Evolutionary conservation across 2,888 invertebrate species (phyloP), one percentile per base, ranked within the genome.

Genomic region (Netelia inedita): DNA sequence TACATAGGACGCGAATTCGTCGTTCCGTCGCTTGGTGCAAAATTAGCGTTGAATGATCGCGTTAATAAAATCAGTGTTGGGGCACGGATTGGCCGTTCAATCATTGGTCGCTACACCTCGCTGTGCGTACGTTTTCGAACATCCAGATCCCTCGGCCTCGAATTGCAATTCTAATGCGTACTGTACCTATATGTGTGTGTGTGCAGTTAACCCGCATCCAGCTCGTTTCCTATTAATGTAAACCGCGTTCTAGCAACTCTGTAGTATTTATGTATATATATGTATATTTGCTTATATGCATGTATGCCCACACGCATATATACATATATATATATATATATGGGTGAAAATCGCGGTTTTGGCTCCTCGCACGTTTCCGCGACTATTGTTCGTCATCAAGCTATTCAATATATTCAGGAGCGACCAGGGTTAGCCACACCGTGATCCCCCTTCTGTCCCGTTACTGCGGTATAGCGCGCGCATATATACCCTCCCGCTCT

Each of bases 321-420:
- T 28, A 28, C 1, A 69, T 46, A 79, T 79, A 69, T 79, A 63
- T 79, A 28, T 63, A 14, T 50, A 46, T 35, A 41, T 21, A 71
- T 16, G 14, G 21, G 68, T 23, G 43, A 19, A 21, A 55, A 16
- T 41, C 23, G 74, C 28, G 81, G 71, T 85, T 81, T 81, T 71
- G 85, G 57, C 55, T 85, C 78, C 79, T 78, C 81, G 73, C 85
- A 79, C 85, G 80, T 74, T 79, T 82, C 85, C 85, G 66, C 53
- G 79, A 75, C 82, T 71, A 82, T 85, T 85, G 85, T 85, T 82
- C 85, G 74, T 82, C 82, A 85, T 85, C 85, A 61, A 68, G 75
- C 82, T 85, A 79, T 85, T 85, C 79, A 82, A 85, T 85, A 85
- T 79, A 85, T 85, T 85, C 82, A 85, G 53, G 23, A 82, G 75